Evolutionary conservation across 1,140 invertebrate genomes (phyloP).

Genomic region (Neodiprion pinetum): DNA sequence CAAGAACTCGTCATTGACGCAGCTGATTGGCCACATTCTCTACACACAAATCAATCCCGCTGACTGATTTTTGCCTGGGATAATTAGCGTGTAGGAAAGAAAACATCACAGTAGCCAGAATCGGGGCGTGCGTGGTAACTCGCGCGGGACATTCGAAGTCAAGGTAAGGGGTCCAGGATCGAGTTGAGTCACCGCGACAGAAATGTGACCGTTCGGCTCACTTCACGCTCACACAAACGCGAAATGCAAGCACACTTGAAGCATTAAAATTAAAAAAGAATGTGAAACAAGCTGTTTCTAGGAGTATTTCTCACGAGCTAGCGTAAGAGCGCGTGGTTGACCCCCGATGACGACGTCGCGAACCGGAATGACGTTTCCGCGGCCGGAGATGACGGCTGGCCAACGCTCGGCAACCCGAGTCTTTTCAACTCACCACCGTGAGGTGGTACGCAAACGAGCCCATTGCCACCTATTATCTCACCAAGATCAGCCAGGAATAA

Average conservation of each 20-base stretch:
- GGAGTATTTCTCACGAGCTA: not conserved
- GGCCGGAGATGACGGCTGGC: not conserved
- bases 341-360: not conserved
- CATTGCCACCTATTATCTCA: constrained; percentile 51
- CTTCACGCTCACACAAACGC: not conserved
- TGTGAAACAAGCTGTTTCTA: too few relatives aligned
- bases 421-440: not conserved
- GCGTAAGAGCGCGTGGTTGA: not conserved
- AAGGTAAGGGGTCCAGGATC: constrained; percentile 1
- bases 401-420: not conserved
- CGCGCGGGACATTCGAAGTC: not conserved
- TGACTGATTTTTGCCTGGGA: not conserved
- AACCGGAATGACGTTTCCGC: constrained; percentile 4
- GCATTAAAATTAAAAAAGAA: not conserved
- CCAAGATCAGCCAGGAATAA: constrained; percentile 42
- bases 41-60: too few relatives aligned
- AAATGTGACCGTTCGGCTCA: not conserved
- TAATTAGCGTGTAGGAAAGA: not conserved
- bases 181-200: not conserved
- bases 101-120: not conserved
- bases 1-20: too few relatives aligned
- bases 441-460: constrained; percentile 45
- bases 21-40: too few relatives aligned
- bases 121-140: not conserved
- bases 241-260: not conserved